These are phyloP conservation scores for Ormyrus thymus DNA, from an alignment of 2,888 invertebrate species.

Conservation along the genomic window DNA sequence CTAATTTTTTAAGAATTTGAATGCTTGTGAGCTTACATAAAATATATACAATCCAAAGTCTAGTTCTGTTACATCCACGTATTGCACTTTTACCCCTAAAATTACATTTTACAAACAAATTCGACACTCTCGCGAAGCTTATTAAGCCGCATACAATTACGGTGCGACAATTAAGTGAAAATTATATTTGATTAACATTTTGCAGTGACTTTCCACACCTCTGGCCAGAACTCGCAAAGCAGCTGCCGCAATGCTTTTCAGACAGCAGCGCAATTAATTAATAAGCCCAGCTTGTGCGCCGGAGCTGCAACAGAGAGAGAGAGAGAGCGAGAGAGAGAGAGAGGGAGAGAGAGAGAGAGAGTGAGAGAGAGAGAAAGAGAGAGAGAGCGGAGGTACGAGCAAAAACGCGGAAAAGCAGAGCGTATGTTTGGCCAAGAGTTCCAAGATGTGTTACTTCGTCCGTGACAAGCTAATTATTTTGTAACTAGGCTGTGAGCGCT, in stretches of 20 bases:
- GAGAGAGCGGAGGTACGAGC: neutral
- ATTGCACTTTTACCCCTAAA: no score
- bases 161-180: neutral
- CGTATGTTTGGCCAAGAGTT: conserved; percentile 4
- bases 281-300: conserved; percentile 21
- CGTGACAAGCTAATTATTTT: conserved; percentile 30
- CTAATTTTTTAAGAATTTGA: no score
- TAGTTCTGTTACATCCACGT: no score
- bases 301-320: neutral
- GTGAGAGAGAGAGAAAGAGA: neutral
- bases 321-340: no score
- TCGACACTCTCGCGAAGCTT: no score
- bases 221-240: neutral
- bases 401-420: conserved; percentile 37
- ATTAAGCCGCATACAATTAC: no score
- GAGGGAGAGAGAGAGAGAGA: no score
- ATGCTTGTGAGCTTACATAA: no score
- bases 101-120: no score
- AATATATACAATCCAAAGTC: no score
- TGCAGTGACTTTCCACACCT: neutral
- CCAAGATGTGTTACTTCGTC: conserved; percentile 30
- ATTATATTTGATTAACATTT: conserved; percentile 47
- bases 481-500: conserved; percentile 19
- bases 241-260: conserved; percentile 17
- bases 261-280: conserved; percentile 48